Evolutionary conservation across 1,140 invertebrate species (phyloP), one percentile per base, ranked within the genome.

Genomic region (Mamestra configurata): DNA sequence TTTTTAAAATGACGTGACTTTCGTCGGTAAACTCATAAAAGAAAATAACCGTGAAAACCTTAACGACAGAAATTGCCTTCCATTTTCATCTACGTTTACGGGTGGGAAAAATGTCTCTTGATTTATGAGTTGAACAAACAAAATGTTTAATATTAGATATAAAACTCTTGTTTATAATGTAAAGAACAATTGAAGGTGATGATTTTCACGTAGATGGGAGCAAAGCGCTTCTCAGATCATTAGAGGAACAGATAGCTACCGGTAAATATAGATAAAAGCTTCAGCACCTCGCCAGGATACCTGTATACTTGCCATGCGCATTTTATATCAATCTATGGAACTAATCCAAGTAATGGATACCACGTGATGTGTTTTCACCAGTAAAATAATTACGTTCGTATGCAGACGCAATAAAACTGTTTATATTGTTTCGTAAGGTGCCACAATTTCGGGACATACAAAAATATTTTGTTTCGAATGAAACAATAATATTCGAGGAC

Each of bases 251-350:
- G 64, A 59, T 13, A 40, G 20, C 51, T 53, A 73, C 59, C 18
- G 20, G 51, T 24, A 8, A 31, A 40, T 24, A 72, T 55, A 55
- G 27, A 57, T 73, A 73, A 73, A 57, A 40, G 51, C 71, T 59
- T 73, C 15, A 57, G 11, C 53, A 59, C 35, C 53, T 57, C 11
- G 13, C 31, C 20, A 59, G 71, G 27, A 40, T 59, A 43, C 71
- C 53, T 57, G n/a, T 59, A 73, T 22, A 73, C 15, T 68, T 43
- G 20, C 71, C 37, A 59, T 73, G 71, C 71, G 53, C 71, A 73
- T 73, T 73, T 73, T 73, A 73, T 73, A 73, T 73, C 71, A 73
- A 73, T 73, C 53, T 40, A 43, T 43, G 18, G 49, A 73, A 73
- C 71, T 73, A 73, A 73, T 73, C 53, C 18, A 40, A 59, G 68